Conservation (phyloP, 92 coral and sea anemone species). For the Pocillopora grandis region DNA sequence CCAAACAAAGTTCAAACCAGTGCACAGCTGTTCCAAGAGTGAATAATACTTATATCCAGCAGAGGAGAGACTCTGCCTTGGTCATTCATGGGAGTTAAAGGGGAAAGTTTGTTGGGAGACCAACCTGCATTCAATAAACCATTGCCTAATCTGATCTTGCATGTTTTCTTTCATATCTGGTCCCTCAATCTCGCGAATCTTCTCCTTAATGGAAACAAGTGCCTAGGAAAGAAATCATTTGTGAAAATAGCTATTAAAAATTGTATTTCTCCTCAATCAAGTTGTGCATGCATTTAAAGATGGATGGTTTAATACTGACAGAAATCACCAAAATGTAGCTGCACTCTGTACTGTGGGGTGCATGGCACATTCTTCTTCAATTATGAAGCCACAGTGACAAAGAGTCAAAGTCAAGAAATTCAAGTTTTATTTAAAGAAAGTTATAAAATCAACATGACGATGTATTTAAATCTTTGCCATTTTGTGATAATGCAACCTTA, state of each 20-base stretch:
- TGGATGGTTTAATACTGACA: too few species aligned
- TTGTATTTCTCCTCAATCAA: too few species aligned
- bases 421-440: neutral
- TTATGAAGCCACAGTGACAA: too few species aligned
- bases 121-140: conserved; percentile 99
- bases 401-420: too few species aligned
- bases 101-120: neutral
- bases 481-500: conserved; percentile 7
- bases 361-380: neutral
- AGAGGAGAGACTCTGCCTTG: neutral
- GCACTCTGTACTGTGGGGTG: neutral
- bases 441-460: neutral
- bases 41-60: too few species aligned
- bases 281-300: too few species aligned
- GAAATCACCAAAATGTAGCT: neutral
- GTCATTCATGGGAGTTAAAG: neutral
- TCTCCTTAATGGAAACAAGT: conserved; percentile 88
- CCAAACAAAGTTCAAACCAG: too few species aligned
- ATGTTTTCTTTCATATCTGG: conserved; percentile 99
- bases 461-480: too few species aligned
- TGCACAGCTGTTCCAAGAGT: too few species aligned
- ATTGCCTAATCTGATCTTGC: conserved; percentile 98
- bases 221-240: conserved; percentile 47
- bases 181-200: conserved; percentile 93
- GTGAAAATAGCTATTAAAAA: too few species aligned